Evolutionary conservation across 2,888 invertebrate genomes (phyloP), one percentile per base, ranked within the genome.

Genomic region (Apamea sordens): DNA sequence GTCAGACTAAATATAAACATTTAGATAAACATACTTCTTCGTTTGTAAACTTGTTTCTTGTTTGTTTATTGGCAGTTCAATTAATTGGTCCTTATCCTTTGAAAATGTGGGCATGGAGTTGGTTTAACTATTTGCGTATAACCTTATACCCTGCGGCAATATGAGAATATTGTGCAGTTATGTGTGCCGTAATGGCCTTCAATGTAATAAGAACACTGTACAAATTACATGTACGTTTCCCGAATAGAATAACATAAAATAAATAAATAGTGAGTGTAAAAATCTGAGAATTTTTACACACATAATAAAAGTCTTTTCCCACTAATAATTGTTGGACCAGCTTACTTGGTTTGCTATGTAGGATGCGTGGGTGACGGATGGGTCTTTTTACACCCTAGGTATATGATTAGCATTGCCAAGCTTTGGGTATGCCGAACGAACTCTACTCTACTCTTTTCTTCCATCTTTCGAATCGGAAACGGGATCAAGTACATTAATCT

Each of bases 401-500:
- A 32, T 21, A 53, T 21, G 53, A 53, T 21, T 21, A 53, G 53
- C 7, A 18, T 21, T 53, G 21, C 53, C 8, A 53, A 21, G 21
- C 21, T 7, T 7, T 50, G 18, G 50, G 7, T 53, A 53, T 53
- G 50, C 50, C 21, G 21, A 21, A 53, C 21, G 21, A 53, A 53
- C 53, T 2, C 2, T 21, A 53, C 8, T 21, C 21, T 24, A 11
- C 18, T 72, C 0, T 7, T 36, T 32, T n/a, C 0, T 53, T 53
- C 7, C 1, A 28, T 36, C 0, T 13, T 6, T 36, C 36, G 36
- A 36, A 36, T 36, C 36, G 6, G 28, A 73, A 64, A 13, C 44
- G 3, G 28, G 13, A 4, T 18, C 13, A 47, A 53, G 10, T 32
- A 36, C 36, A 83, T 83, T 69, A 41, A 83, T 80, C 56, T 41